phyloP scores from a whole-genome alignment of 35 echinoderm and acorn worm genomes.

The Stichopus chloronotus region DNA sequence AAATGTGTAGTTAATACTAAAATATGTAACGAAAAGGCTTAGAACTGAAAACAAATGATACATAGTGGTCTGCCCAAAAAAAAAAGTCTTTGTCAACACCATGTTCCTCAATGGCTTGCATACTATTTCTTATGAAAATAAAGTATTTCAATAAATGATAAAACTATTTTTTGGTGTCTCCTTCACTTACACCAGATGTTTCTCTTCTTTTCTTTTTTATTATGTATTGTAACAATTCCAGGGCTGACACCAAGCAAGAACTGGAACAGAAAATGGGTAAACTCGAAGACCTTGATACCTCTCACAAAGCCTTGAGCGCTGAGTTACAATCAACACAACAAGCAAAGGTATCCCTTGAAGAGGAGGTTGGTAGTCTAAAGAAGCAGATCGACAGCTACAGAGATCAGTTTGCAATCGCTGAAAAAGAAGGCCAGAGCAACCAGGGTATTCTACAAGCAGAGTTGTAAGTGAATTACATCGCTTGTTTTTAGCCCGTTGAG shows the following conservation, averaged over 20 bases:
- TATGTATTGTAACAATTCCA: background rate
- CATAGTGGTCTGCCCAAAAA: too few species aligned
- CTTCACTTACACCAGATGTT: too few species aligned
- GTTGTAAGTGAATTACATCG: conserved; percentile 60
- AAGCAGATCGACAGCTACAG: conserved; percentile 77
- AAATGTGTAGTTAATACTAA: too few species aligned
- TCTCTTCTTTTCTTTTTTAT: too few species aligned
- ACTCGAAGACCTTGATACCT: conserved; percentile 32
- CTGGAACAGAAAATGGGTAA: conserved; percentile 16
- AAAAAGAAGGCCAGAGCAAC: conserved; percentile 75
- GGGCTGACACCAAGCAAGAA: conserved; percentile 26
- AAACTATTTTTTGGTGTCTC: too few species aligned
- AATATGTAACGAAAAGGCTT: too few species aligned
- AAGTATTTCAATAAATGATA: too few species aligned
- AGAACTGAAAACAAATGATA: too few species aligned
- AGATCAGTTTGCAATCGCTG: conserved; percentile 60
- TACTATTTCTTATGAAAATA: too few species aligned
- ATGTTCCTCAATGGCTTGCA: too few species aligned
- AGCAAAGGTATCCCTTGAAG: conserved; percentile 41
- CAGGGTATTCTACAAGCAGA: conserved; percentile 74
- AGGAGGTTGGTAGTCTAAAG: conserved; percentile 66
- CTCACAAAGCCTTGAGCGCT: conserved; percentile 27
- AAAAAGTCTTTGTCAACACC: too few species aligned
- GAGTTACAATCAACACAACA: conserved; percentile 38
- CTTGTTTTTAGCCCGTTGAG: background rate